Conservation (phyloP, 1,140 invertebrate genomes). For the Cecropterus lyciades region DNA sequence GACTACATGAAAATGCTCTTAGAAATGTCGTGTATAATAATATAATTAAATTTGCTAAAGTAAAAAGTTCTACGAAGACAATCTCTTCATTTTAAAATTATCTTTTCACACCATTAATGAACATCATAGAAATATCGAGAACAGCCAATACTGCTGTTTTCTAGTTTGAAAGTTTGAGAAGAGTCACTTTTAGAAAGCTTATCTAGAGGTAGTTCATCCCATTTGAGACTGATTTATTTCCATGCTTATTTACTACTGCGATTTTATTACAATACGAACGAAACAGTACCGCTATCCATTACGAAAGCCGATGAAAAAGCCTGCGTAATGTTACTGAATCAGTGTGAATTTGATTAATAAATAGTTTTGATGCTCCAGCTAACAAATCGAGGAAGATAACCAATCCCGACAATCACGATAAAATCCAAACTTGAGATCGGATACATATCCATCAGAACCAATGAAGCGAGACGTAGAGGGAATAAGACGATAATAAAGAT, state of each 20-base stretch:
- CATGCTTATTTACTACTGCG: no score
- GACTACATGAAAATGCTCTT: slow-evolving; percentile 35
- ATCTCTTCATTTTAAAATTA: background rate
- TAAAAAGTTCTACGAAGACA: slow-evolving; percentile 1
- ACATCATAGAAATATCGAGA: no score
- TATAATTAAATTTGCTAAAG: background rate
- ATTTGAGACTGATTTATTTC: no score
- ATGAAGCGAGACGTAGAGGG: slow-evolving; percentile 45
- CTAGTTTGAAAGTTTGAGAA: no score
- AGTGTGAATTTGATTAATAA: slow-evolving; percentile 15
- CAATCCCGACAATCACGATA: slow-evolving; percentile 16
- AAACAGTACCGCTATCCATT: no score
- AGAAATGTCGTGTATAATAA: background rate
- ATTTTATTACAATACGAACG: no score
- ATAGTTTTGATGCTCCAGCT: slow-evolving; percentile 4
- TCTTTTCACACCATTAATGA: no score
- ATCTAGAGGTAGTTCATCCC: no score
- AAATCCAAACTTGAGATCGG: slow-evolving; percentile 22
- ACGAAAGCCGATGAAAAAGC: background rate
- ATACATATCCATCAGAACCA: slow-evolving; percentile 46
- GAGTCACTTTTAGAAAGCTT: no score
- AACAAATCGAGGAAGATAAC: slow-evolving; percentile 16
- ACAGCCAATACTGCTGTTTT: no score
- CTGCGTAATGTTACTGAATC: background rate
- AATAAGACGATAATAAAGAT: slow-evolving; percentile 56